phyloP scores from a whole-genome alignment of 2,113 vertebrate genomes.

The Charadrius vociferus region DNA sequence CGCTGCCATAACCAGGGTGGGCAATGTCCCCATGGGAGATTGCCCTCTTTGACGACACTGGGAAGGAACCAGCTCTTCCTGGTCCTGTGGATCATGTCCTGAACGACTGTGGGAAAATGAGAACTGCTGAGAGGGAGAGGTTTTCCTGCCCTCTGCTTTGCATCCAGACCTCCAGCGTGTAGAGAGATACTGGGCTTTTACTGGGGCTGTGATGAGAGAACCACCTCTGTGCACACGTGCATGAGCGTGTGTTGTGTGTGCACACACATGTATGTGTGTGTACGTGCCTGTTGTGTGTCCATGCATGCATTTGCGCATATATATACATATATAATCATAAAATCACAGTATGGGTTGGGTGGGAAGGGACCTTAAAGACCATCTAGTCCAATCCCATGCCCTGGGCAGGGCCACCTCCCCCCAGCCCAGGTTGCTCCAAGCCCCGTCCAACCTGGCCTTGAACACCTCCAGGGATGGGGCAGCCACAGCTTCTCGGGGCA shows the following conservation, averaged over 20 bases:
- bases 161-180: not conserved
- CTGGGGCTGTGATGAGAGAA: not conserved
- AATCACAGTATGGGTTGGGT: too few relatives aligned
- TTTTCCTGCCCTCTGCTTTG: too few relatives aligned
- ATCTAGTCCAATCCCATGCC: too few relatives aligned
- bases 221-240: not conserved
- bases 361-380: too few relatives aligned
- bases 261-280: accelerated
- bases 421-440: too few relatives aligned
- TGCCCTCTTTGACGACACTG: not conserved
- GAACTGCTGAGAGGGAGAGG: not conserved
- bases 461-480: too few relatives aligned
- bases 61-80: not conserved
- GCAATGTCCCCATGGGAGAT: not conserved
- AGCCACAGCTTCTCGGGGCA: too few relatives aligned
- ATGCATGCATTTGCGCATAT: not conserved
- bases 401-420: too few relatives aligned
- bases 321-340: too few relatives aligned
- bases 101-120: not conserved
- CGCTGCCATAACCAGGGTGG: not conserved
- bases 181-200: not conserved
- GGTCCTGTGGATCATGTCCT: not conserved
- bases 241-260: not conserved
- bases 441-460: too few relatives aligned
- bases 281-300: too few relatives aligned